A percentile compares a stretch with the other conserved stretches of the same genome.
These are phyloP conservation scores for Bolborhynchus lineola DNA, from an alignment of 2,113 vertebrate genomes.

Conservation along the genomic window DNA sequence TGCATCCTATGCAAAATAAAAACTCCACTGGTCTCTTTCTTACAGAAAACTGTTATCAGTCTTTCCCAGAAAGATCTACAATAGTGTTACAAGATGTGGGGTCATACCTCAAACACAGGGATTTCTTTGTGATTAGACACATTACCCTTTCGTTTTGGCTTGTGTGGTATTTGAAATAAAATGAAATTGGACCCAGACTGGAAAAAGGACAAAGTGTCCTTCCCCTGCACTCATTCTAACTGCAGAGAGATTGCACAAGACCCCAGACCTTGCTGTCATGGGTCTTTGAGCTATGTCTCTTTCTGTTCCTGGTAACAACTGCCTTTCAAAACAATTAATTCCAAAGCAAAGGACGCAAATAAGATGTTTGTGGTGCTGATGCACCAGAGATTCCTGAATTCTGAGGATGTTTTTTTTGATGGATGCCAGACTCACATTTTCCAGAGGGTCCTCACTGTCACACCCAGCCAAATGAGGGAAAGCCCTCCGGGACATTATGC, in stretches of 20 bases:
- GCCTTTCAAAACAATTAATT: background rate
- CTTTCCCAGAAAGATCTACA: background rate
- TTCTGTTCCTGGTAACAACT: background rate
- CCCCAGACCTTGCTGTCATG: rapidly evolving
- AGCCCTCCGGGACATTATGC: background rate
- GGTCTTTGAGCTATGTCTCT: background rate
- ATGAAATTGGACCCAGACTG: background rate
- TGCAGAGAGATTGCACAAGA: background rate
- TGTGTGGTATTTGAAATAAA: background rate
- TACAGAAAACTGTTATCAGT: background rate
- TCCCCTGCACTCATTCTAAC: background rate
- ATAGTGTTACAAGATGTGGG: background rate
- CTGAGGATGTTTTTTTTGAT: background rate
- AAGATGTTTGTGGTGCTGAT: background rate
- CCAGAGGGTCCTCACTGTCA: background rate
- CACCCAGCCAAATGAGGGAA: background rate
- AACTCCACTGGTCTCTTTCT: background rate
- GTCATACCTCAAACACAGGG: rapidly evolving
- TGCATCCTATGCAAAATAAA: background rate
- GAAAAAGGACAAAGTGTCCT: background rate
- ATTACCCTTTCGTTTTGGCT: background rate
- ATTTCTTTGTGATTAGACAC: background rate
- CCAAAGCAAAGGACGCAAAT: background rate
- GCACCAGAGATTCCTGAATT: background rate
- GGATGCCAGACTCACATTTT: background rate